phyloP scores from a whole-genome alignment of 2,113 vertebrate species.

The Penelope pileata region DNA sequence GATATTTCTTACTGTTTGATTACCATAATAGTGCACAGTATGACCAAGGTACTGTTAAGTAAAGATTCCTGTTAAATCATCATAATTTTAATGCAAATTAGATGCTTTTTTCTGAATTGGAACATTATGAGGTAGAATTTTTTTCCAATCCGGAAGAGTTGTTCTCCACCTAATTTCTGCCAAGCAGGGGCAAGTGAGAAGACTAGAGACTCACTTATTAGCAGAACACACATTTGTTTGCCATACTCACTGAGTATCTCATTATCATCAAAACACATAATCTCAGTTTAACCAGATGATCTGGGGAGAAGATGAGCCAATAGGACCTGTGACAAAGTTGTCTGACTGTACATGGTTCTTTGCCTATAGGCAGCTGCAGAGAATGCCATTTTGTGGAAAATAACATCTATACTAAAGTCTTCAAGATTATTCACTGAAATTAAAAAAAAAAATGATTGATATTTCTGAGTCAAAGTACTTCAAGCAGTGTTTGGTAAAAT shows the following conservation, averaged over 20 bases:
- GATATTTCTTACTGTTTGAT: background rate
- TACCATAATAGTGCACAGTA: background rate
- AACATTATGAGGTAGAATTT: background rate
- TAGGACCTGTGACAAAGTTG: background rate
- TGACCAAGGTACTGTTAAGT: background rate
- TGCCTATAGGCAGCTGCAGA: background rate
- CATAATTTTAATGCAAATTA: background rate
- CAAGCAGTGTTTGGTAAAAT: background rate
- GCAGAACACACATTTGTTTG: background rate
- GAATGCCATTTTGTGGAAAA: background rate
- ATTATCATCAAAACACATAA: background rate
- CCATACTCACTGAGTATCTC: background rate
- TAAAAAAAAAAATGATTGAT: background rate
- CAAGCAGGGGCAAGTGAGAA: background rate
- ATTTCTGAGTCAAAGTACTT: background rate
- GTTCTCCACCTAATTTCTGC: background rate
- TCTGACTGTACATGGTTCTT: background rate
- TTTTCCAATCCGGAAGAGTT: background rate
- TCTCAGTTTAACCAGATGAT: background rate
- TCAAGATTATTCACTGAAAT: background rate
- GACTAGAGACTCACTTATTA: background rate
- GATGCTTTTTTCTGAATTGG: background rate
- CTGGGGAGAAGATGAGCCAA: background rate
- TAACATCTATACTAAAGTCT: background rate
- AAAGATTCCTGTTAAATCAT: background rate